Evolutionary conservation across 2,888 invertebrate species (phyloP), one percentile per base, ranked within the genome.

Genomic region (Allolobophora icterica): DNA sequence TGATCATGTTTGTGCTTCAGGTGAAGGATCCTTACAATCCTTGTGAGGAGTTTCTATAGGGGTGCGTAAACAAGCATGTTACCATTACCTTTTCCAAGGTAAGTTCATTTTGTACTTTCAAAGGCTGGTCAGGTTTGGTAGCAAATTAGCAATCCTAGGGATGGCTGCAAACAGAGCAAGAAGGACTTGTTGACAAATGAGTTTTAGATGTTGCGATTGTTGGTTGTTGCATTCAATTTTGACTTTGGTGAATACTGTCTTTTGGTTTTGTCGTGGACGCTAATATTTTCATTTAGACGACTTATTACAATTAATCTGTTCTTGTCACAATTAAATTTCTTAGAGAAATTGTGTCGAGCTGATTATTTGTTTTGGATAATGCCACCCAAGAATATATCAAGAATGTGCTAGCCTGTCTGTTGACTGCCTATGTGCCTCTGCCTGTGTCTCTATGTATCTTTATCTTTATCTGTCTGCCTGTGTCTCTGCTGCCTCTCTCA

Each of bases 261-360:
- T 30, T 71, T 30, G 71, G n/a, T n/a, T 71, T n/a, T 71, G 71
- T 71, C 71, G 30, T 71, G 71, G 8, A 71, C n/a, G 11, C 13
- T n/a, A n/a, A 71, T n/a, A n/a, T n/a, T 71, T 71, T 71, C 30
- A 71, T 71, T 71, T 71, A n/a, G 13, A 71, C n/a, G 71, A 71
- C 71, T 71, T 71, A 71, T 71, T 71, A 71, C n/a, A 6, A 71
- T 71, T 71, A 71, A n/a, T n/a, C 71, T 71, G 71, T 71, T 52
- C 71, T 71, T 71, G 71, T 71, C 52, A 71, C n/a, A 71, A 71
- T 71, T 71, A 71, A 71, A 71, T n/a, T n/a, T 71, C 71, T 71
- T 71, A 71, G 71, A 71, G 30, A 71, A n/a, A n/a, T 71, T 11
- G 8, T n/a, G 71, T 8, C 71, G n/a, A 71, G 30, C n/a, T 6